A percentile compares a stretch with the other conserved stretches of the same genome.
Evolutionary conservation across 2,113 vertebrate species (phyloP).

Genomic region (Atrichornis clamosus): DNA sequence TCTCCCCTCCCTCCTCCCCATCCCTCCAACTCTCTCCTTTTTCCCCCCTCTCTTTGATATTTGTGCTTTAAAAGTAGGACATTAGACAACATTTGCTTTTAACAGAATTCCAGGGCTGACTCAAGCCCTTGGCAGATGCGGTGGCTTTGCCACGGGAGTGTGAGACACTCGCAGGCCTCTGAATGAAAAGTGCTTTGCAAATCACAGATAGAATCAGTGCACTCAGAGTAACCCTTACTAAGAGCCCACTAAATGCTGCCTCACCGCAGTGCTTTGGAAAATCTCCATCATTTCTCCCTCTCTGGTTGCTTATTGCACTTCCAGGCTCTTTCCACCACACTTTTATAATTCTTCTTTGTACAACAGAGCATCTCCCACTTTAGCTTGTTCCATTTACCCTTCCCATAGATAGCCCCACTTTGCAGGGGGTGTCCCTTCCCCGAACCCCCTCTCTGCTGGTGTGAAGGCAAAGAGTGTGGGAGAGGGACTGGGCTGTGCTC

Average conservation of each 20-base stretch:
- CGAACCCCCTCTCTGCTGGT: background rate
- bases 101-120: background rate
- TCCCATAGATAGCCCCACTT: background rate
- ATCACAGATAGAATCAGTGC: background rate
- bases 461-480: background rate
- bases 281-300: background rate
- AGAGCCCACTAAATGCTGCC: background rate
- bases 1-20: background rate
- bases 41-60: constrained; percentile 23
- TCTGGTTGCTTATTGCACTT: background rate
- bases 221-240: background rate
- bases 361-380: background rate
- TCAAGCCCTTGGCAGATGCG: background rate
- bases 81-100: constrained; percentile 23
- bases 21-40: background rate
- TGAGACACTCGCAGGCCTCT: background rate
- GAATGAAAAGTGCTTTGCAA: background rate
- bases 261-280: background rate
- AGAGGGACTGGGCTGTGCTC: background rate
- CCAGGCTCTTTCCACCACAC: background rate
- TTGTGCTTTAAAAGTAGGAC: constrained; percentile 46
- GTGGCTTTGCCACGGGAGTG: background rate
- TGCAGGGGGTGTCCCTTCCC: too few species aligned
- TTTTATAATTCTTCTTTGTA: background rate
- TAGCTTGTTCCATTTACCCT: background rate